Evolutionary conservation across 2,888 invertebrate genomes (phyloP), one percentile per base, ranked within the genome.

Genomic region (Ornithoptera alexandrae): DNA sequence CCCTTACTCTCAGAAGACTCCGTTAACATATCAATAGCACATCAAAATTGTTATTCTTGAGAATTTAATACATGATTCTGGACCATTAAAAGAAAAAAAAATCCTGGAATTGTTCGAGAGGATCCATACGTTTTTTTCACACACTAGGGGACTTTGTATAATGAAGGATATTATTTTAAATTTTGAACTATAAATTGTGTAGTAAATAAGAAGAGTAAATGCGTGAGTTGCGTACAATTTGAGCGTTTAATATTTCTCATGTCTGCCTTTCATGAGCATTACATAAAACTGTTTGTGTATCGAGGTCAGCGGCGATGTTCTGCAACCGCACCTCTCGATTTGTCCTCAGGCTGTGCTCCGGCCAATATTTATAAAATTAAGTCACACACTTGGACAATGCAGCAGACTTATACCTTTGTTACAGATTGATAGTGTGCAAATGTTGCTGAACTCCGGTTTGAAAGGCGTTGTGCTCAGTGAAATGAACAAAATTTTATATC

Each of bases 201-300:
- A 56, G 18, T 12, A 65, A 65, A 57, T 64, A 53, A 30, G 65
- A 65, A n/a, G 65, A 65, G 42, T 42, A 65, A 69, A 42, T 61
- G 57, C 58, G 15, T 46, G 30, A 4, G 62, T 66, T 62, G 62
- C 69, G 66, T 62, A 53, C 20, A 53, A 57, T 36, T 62, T 50
- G 66, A 62, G 53, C 39, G 62, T 36, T 22, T 65, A 58, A 62
- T 53, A 57, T 66, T 70, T 69, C 69, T 69, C 65, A 66, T 69
- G 65, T 65, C 61, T 69, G 69, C 65, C 69, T 69, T 69, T 70
- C 69, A 69, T 69, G 69, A 70, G 66, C 20, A 65, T 70, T 70
- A 70, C 66, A 70, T 70, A 70, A 70, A 66, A 59, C 46, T 69
- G 61, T 69, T 65, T 8, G 63, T 64, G 42, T 66, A 70, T 59